Evolutionary conservation across 2,113 vertebrate species (phyloP).

Genomic region (Scolopax mira): DNA sequence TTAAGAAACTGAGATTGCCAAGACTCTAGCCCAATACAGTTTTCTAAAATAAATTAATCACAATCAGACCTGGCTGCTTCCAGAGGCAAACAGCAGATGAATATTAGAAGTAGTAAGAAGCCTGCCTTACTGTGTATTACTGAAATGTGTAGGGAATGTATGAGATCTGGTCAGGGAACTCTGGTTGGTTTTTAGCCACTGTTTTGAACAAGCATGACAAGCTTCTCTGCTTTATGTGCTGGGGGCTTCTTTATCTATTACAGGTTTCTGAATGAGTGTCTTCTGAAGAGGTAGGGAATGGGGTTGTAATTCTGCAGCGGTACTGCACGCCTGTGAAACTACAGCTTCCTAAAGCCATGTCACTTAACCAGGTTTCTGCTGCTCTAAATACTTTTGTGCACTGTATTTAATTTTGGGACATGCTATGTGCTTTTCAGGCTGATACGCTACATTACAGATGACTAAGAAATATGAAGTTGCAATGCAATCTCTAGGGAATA

Average conservation of each 20-base stretch:
- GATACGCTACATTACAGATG: not conserved
- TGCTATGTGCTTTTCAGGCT: not conserved
- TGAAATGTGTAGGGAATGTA: not conserved
- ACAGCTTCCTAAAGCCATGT: not conserved
- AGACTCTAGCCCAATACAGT: not conserved
- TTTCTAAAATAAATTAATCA: not conserved
- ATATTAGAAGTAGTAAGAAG: not conserved
- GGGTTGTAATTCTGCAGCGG: accelerated
- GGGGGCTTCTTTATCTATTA: not conserved
- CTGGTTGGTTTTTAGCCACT: not conserved
- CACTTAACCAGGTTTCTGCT: not conserved
- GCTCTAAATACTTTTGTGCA: not conserved
- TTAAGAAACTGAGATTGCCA: not conserved
- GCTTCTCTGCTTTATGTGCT: not conserved
- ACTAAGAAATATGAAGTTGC: not conserved
- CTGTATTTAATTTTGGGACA: not conserved
- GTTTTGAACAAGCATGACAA: not conserved
- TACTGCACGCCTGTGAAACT: not conserved
- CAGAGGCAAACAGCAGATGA: not conserved
- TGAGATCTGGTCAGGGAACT: not conserved
- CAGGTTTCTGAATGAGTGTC: not conserved
- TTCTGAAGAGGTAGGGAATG: not conserved
- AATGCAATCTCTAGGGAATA: not conserved
- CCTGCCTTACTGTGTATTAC: not conserved
- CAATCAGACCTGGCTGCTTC: not conserved